Evolutionary conservation across 2,888 invertebrate species (phyloP), one percentile per base, ranked within the genome.

Genomic region (Odontocerum albicorne): DNA sequence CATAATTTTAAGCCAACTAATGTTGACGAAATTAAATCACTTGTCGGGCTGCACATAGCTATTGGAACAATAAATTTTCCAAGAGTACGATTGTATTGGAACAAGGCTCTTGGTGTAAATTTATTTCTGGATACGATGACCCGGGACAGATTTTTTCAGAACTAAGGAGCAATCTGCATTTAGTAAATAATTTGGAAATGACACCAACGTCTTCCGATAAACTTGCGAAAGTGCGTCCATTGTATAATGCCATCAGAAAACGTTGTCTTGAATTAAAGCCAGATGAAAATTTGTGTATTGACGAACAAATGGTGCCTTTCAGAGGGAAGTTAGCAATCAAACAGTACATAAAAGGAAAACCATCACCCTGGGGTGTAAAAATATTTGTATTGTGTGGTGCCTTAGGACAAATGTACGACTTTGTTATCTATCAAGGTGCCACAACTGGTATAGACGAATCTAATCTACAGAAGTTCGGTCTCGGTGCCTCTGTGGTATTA

Each of bases 91-190:
- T 39, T 39, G 17, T 39, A 10, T 12, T 39, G 39, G 39, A 12
- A 39, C 39, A 39, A 7, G 12, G 7, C 39, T 10, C 12, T 39
- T 19, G 39, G 15, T 7, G 12, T 39, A 10, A 10, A 4, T 7
- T 10, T 19, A 10, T 39, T 39, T 16, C 4, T 12, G 12, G 12
- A 39, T 16, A 15, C 4, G 4, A 39, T 39, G 39, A 39, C 39
- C 15, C 4, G 39, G 12, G 39, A 39, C 39, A 39, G 39, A 39
- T 39, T 39, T 39, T 39, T 39, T 39, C 39, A 39, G n/a, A n/a
- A 39, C 12, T 19, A 16, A 39, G 39, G 39, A 39, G 8, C 12
- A 39, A 39, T 39, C 39, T 39, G 4, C 39, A 39, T 15, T 10
- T 39, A 16, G 39, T 35, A 6, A 35, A 35, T 35, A 35, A 35